Percentiles rank a stretch among this genome's conserved stretches.
These are phyloP conservation scores for Apodemus agrarius DNA, from an alignment of 2,797 vertebrate species.

Conservation along the genomic window DNA sequence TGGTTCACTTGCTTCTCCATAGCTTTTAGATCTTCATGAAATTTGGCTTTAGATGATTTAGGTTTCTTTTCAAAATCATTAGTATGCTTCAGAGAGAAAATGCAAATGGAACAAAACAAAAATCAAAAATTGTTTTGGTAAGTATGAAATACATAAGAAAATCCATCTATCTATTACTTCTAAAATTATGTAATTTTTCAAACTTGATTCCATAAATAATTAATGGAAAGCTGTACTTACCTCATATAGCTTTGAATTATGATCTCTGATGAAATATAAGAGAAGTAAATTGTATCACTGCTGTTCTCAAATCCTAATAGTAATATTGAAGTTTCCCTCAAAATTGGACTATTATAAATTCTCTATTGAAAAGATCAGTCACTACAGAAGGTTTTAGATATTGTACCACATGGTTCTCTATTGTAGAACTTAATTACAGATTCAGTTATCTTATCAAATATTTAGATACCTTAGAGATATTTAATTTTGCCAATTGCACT, in stretches of 20 bases:
- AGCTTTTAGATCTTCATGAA: background rate
- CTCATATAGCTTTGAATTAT: background rate
- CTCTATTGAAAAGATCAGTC: background rate
- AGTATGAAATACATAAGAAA: background rate
- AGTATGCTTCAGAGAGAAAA: conserved; percentile 32
- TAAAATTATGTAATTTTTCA: background rate
- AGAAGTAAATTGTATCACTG: background rate
- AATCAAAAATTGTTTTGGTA: background rate
- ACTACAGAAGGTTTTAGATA: too few species aligned
- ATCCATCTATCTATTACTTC: background rate
- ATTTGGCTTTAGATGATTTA: background rate
- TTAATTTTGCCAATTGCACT: background rate
- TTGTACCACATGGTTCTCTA: background rate
- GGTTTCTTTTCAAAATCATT: background rate
- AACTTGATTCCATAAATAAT: background rate
- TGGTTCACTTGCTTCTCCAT: rapidly evolving
- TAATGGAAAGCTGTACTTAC: background rate
- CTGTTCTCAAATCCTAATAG: background rate
- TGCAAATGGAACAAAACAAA: background rate
- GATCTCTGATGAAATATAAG: background rate
- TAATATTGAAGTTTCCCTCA: background rate
- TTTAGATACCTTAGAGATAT: background rate
- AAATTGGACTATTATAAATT: background rate
- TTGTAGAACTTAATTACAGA: background rate
- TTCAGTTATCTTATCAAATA: background rate